Conservation (phyloP, 2,113 vertebrate species). For the Apaloderma vittatum region DNA sequence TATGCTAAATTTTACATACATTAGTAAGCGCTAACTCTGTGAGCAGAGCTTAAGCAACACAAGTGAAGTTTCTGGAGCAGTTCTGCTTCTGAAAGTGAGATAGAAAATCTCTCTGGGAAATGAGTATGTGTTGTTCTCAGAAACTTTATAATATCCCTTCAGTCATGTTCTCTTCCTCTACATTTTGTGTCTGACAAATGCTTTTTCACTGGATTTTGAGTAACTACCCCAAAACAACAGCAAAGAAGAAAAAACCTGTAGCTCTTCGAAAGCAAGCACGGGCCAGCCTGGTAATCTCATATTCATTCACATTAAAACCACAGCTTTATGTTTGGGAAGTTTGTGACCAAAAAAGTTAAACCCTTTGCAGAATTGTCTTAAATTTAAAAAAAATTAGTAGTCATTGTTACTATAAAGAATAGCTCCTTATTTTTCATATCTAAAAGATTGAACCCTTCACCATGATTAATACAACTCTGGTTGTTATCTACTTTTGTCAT, state of each 20-base stretch:
- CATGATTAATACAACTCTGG: slow-evolving; percentile 89
- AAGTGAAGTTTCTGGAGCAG: background rate
- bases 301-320: background rate
- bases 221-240: background rate
- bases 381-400: slow-evolving; percentile 38
- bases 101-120: background rate
- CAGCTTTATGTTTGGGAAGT: slow-evolving; percentile 7
- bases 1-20: background rate
- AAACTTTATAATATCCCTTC: background rate
- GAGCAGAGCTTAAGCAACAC: background rate
- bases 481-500: slow-evolving; percentile 89
- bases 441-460: slow-evolving; percentile 74
- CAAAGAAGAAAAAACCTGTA: background rate
- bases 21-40: background rate
- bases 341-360: slow-evolving; percentile 41
- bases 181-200: background rate
- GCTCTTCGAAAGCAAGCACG: background rate
- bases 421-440: slow-evolving; percentile 75
- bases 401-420: slow-evolving; percentile 68
- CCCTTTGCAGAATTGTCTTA: slow-evolving; percentile 39
- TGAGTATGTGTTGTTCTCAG: background rate
- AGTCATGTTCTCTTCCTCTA: background rate
- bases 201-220: background rate
- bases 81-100: background rate
- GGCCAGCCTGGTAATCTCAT: background rate